Percentiles rank a stretch among this genome's conserved stretches.
Evolutionary conservation across 2,797 vertebrate genomes (phyloP).

Genomic region (Alfaro cultratus): DNA sequence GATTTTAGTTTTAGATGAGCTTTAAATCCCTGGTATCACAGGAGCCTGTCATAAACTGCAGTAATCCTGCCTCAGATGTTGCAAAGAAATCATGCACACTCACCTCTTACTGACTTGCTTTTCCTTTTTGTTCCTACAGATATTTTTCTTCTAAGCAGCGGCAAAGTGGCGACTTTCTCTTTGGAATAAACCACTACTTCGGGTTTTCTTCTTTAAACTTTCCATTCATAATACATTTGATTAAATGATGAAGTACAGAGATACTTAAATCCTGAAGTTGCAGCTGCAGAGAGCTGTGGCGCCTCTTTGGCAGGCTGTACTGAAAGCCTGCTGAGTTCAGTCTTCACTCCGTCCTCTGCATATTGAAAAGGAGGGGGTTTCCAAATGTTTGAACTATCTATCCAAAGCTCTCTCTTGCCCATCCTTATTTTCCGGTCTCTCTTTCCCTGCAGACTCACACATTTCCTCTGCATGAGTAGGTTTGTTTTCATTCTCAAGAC

Average conservation of each 20-base stretch:
- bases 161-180: neutral
- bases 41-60: constrained; percentile 14
- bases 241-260: constrained; percentile 11
- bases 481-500: constrained; percentile 72
- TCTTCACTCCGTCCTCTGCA: constrained; percentile 46
- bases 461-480: constrained; percentile 72
- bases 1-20: constrained; percentile 23
- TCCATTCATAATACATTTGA: constrained; percentile 7
- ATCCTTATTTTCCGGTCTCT: constrained; percentile 24
- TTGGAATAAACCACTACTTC: neutral
- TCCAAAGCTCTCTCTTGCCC: constrained; percentile 18
- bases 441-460: constrained; percentile 38
- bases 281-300: constrained; percentile 23
- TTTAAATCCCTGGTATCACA: constrained; percentile 37
- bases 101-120: constrained; percentile 49
- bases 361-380: constrained; percentile 59
- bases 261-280: constrained; percentile 27
- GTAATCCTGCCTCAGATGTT: constrained; percentile 57
- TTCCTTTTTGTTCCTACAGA: constrained; percentile 11
- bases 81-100: constrained; percentile 29
- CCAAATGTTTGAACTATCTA: constrained; percentile 43
- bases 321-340: constrained; percentile 44
- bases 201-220: constrained; percentile 11
- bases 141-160: constrained; percentile 16
- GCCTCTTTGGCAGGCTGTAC: constrained; percentile 21